Conservation (phyloP, 2,888 invertebrate species). For the Apotomis betuletana region DNA sequence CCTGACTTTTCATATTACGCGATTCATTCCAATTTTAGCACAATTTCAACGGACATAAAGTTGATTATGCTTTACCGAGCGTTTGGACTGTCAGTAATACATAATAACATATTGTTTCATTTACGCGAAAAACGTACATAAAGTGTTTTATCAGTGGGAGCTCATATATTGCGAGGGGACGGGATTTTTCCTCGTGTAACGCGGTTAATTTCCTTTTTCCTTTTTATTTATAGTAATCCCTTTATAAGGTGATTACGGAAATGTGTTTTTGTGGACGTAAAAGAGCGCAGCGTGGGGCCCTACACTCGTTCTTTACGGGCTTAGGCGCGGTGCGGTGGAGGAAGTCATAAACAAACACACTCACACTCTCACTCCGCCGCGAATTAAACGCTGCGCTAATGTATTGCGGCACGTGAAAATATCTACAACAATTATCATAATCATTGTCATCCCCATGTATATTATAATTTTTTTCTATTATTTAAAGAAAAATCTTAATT, state of each 20-base stretch:
- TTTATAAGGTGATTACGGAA: slow-evolving; percentile 84
- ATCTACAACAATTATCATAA: not conserved
- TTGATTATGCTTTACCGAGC: slow-evolving; percentile 48
- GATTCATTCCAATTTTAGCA: slow-evolving; percentile 37
- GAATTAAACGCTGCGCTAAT: slow-evolving; percentile 30
- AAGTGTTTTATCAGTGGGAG: slow-evolving; percentile 81
- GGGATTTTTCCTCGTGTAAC: slow-evolving; percentile 79
- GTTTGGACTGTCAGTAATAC: slow-evolving; percentile 62
- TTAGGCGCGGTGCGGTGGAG: slow-evolving; percentile 51
- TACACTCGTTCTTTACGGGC: slow-evolving; percentile 61
- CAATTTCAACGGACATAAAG: slow-evolving; percentile 44
- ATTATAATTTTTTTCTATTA: too few relatives aligned
- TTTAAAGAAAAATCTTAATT: too few relatives aligned
- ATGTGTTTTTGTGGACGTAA: slow-evolving; percentile 83
- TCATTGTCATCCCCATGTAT: too few relatives aligned
- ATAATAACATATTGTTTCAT: slow-evolving; percentile 78
- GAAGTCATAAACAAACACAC: slow-evolving; percentile 52
- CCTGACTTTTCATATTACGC: slow-evolving; percentile 32
- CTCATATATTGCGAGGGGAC: slow-evolving; percentile 81
- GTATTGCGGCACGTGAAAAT: not conserved
- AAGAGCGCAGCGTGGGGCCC: slow-evolving; percentile 79
- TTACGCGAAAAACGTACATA: slow-evolving; percentile 74
- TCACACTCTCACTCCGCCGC: slow-evolving; percentile 31
- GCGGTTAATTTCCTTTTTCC: slow-evolving; percentile 84
- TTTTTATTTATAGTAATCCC: slow-evolving; percentile 84